Base-by-base conservation (phyloP, 2,113 vertebrate species). In the Sylvia atricapilla region DNA sequence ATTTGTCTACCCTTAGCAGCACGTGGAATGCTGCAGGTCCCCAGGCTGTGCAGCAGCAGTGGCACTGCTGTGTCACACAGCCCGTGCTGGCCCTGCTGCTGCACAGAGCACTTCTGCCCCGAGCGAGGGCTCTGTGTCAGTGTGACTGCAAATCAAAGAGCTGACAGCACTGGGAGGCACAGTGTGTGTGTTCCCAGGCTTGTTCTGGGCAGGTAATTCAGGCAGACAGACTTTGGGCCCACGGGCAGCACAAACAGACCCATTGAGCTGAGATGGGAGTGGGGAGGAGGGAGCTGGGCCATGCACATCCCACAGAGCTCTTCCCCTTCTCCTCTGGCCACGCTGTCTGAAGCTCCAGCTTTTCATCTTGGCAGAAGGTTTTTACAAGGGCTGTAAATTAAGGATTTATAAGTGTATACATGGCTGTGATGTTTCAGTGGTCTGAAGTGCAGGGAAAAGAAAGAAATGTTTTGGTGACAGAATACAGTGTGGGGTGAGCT, bases 331-430 rank as follows among this genome's bases (percentile, higher is more conserved):
- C 53, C 75, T 93, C 93, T 91, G 89, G 66, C 93, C 49, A 0
- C 0, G 0, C 81, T 50, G 55, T 85, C 95, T 95, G 87, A 93
- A 91, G 87, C 81, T 93, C 84, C 95, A 95, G 93, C 93, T 93
- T 95, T 97, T 95, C 93, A 85, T 91, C 94, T 94, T 97, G 94
- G 96, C 94, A 80, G 82, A 82, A 76, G 89, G 69, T 87, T 97
- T 97, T 96, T 96, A 96, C 89, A 95, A 96, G 95, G 90, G 75
- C 90, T 95, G 90, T 97, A 97, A 96, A 95, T 95, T 76, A 96
- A 83, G 94, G 91, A 76, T 95, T 95, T 95, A 89, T 94, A 94
- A 93, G 93, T 74, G 87, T 87, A 66, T 95, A 95, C 94, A 96
- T 22, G 93, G 90, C 95, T 95, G 39, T 95, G 96, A 91, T 91